phyloP scores from a whole-genome alignment of 2,113 vertebrate genomes.

The Cyprinodon brontotheroides region DNA sequence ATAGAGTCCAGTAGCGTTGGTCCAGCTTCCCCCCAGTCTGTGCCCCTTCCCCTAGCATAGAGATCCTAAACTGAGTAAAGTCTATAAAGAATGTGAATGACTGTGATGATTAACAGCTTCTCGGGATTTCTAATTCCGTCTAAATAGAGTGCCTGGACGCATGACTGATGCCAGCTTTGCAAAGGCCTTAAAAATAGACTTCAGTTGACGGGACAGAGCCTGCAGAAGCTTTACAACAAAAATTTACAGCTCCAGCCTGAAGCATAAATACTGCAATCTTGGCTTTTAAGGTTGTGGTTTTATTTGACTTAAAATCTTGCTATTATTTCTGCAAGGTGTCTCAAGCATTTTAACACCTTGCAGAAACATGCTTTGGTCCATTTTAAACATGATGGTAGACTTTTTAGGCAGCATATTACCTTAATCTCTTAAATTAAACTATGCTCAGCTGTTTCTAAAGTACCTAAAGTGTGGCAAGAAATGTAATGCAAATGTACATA shows the following conservation, averaged over 20 bases:
- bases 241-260: not conserved
- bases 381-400: not conserved
- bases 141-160: slow-evolving; percentile 60
- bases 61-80: slow-evolving; percentile 55
- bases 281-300: not conserved
- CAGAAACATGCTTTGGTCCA: too few species aligned
- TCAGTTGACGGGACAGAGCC: slow-evolving; percentile 21
- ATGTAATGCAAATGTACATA: not conserved
- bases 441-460: not conserved
- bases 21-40: slow-evolving; percentile 59
- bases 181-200: slow-evolving; percentile 39
- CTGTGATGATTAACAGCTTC: slow-evolving; percentile 72
- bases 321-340: not conserved
- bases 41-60: slow-evolving; percentile 59
- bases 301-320: not conserved
- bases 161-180: slow-evolving; percentile 41
- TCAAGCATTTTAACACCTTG: not conserved
- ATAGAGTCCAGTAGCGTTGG: slow-evolving; percentile 72
- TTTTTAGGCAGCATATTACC: not conserved
- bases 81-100: slow-evolving; percentile 68
- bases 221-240: slow-evolving; percentile 18
- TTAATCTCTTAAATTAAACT: not conserved
- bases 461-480: not conserved
- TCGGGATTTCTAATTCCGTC: slow-evolving; percentile 69
- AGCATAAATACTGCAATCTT: not conserved